These are phyloP conservation scores for Oxystoma pomonae DNA, from an alignment of 2,888 invertebrate genomes.

Conservation along the genomic window DNA sequence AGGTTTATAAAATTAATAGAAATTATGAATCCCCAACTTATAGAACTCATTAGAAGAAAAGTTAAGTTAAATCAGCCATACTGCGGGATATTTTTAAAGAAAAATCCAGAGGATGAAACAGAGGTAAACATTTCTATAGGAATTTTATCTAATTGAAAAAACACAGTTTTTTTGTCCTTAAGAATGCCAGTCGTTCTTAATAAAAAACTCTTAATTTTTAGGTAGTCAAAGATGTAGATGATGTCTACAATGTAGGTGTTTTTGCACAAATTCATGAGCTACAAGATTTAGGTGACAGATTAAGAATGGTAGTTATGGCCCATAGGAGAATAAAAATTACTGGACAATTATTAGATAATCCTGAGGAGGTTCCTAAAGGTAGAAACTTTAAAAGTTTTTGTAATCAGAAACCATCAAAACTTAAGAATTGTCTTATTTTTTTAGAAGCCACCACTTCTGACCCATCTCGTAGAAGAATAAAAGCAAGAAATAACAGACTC, in stretches of 20 bases:
- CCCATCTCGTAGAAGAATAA: conserved; percentile 27
- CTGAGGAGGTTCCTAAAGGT: conserved; percentile 50
- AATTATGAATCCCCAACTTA: conserved; percentile 80
- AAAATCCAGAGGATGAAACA: conserved; percentile 80
- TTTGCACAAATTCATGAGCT: conserved; percentile 98
- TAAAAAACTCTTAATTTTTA: too few relatives aligned
- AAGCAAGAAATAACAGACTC: conserved; percentile 18
- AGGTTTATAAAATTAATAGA: conserved; percentile 96
- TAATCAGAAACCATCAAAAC: too few relatives aligned
- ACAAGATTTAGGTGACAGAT: conserved; percentile 88
- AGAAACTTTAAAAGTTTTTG: too few relatives aligned
- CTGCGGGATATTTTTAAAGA: conserved; percentile 93
- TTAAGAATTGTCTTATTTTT: neutral
- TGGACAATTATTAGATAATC: conserved; percentile 73
- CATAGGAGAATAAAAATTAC: conserved; percentile 83
- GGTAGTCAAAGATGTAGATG: conserved; percentile 69
- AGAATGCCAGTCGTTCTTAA: too few relatives aligned
- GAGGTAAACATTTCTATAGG: conserved; percentile 56
- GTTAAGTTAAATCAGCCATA: conserved; percentile 96
- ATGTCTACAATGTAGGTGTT: conserved; percentile 87
- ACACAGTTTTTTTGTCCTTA: neutral
- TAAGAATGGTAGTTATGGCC: conserved; percentile 91
- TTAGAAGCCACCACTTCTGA: neutral
- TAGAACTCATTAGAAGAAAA: conserved; percentile 87
- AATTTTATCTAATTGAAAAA: neutral